Conservation (phyloP, 2,888 invertebrate genomes). For the Oxytorus armatus region DNA sequence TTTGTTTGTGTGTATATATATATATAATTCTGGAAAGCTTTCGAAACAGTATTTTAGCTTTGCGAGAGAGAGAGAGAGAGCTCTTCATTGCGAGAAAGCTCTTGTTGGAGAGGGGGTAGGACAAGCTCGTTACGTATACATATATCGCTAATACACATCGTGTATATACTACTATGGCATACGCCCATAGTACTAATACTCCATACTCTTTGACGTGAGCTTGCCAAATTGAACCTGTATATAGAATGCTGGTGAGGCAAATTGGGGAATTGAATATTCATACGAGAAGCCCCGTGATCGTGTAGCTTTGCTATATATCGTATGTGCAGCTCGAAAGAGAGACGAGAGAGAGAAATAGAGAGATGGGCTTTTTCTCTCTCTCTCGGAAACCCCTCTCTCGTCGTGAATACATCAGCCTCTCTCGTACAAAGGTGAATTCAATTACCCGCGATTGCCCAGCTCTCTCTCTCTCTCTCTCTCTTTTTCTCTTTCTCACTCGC, state of each 20-base stretch:
- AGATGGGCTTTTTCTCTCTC: slow-evolving; percentile 1
- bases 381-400: slow-evolving; percentile 48
- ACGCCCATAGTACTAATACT: slow-evolving; percentile 2
- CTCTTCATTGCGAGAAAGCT: slow-evolving; percentile 30
- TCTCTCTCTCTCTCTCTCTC: slow-evolving; percentile 67
- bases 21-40: slow-evolving; percentile 26
- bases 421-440: slow-evolving; percentile 81
- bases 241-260: slow-evolving; percentile 70
- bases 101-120: slow-evolving; percentile 6
- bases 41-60: slow-evolving; percentile 44
- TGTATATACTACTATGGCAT: slow-evolving; percentile 17
- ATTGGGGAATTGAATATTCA: slow-evolving; percentile 83
- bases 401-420: slow-evolving; percentile 66
- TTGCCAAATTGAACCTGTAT: slow-evolving; percentile 79
- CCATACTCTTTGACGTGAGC: slow-evolving; percentile 61
- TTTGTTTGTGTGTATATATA: not conserved
- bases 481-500: slow-evolving; percentile 66
- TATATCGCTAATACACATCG: slow-evolving; percentile 27
- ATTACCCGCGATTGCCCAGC: slow-evolving; percentile 82
- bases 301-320: slow-evolving; percentile 16
- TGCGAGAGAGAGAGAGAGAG: too few species aligned
- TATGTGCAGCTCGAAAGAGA: slow-evolving; percentile 9
- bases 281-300: slow-evolving; percentile 68
- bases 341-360: slow-evolving; percentile 10
- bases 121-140: slow-evolving; percentile 12